These are phyloP conservation scores for Talpa occidentalis DNA, from an alignment of 2,113 vertebrate species.

Conservation along the genomic window DNA sequence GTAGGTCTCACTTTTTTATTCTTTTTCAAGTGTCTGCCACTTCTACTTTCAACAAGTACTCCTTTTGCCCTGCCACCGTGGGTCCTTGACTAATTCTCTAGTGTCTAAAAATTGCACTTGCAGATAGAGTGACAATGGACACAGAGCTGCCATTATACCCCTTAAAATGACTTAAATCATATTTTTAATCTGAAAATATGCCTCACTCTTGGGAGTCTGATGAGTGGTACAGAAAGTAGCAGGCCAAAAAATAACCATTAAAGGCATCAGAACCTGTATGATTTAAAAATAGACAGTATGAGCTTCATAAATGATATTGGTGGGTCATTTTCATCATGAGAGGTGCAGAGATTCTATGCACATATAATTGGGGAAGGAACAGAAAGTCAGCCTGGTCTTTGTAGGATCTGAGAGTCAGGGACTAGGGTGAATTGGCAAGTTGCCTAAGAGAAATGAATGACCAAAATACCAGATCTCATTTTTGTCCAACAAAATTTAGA, in stretches of 20 bases:
- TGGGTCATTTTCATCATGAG: constrained; percentile 28
- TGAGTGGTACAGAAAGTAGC: neutral
- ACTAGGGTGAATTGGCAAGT: neutral
- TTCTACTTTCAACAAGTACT: constrained; percentile 55
- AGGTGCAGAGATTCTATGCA: neutral
- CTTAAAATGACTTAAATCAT: constrained; percentile 56
- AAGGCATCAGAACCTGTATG: neutral
- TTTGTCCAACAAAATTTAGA: constrained; percentile 35
- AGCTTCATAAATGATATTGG: constrained; percentile 43
- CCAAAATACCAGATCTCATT: neutral
- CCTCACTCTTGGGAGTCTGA: constrained; percentile 59
- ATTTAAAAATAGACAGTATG: constrained; percentile 40
- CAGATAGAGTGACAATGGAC: constrained; percentile 76
- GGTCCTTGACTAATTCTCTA: constrained; percentile 75
- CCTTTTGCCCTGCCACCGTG: constrained; percentile 48
- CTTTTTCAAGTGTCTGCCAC: constrained; percentile 63
- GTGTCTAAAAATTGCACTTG: constrained; percentile 74
- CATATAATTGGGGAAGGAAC: neutral
- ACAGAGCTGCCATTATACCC: constrained; percentile 67
- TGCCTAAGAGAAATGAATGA: neutral
- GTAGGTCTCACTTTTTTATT: constrained; percentile 59
- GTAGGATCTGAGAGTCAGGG: neutral
- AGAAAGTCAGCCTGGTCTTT: neutral
- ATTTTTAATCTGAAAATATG: constrained; percentile 76
- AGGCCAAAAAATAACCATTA: constrained; percentile 63